Evolutionary conservation across 2,888 invertebrate genomes (phyloP).

Genomic region (Tanytarsus gracilentus): DNA sequence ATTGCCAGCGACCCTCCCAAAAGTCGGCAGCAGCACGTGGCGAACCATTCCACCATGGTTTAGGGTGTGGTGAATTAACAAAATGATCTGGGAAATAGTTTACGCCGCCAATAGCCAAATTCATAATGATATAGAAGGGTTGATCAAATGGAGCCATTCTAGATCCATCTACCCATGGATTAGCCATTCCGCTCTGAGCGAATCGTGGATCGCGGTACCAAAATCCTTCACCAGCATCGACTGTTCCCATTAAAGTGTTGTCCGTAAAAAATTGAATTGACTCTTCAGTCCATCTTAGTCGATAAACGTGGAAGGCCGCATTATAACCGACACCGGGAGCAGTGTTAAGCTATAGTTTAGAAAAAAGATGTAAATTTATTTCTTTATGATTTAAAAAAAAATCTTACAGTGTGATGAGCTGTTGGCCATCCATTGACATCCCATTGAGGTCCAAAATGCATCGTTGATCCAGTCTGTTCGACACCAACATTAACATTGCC

Average conservation of each 20-base stretch:
- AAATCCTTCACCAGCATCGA: slow-evolving; percentile 51
- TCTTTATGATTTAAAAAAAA: too few relatives aligned
- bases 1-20: slow-evolving; percentile 49
- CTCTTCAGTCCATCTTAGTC: slow-evolving; percentile 59
- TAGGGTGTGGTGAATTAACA: not conserved
- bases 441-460: slow-evolving; percentile 55
- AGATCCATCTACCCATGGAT: slow-evolving; percentile 49
- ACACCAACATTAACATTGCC: slow-evolving; percentile 48
- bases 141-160: slow-evolving; percentile 62
- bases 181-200: slow-evolving; percentile 45
- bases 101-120: slow-evolving; percentile 58
- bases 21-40: slow-evolving; percentile 50
- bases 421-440: slow-evolving; percentile 5
- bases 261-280: slow-evolving; percentile 41
- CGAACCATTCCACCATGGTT: slow-evolving; percentile 30
- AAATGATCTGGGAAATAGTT: slow-evolving; percentile 55
- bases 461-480: slow-evolving; percentile 51
- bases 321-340: too few relatives aligned
- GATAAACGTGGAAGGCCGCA: slow-evolving; percentile 53
- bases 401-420: not conserved
- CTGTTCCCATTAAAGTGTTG: slow-evolving; percentile 46
- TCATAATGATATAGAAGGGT: slow-evolving; percentile 56
- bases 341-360: too few relatives aligned
- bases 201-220: slow-evolving; percentile 53
- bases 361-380: slow-evolving; percentile 6